Percentiles rank a stretch among this genome's conserved stretches.
These are phyloP conservation scores for Cepaea hortensis DNA, from an alignment of 2,888 invertebrate genomes.

Conservation along the genomic window DNA sequence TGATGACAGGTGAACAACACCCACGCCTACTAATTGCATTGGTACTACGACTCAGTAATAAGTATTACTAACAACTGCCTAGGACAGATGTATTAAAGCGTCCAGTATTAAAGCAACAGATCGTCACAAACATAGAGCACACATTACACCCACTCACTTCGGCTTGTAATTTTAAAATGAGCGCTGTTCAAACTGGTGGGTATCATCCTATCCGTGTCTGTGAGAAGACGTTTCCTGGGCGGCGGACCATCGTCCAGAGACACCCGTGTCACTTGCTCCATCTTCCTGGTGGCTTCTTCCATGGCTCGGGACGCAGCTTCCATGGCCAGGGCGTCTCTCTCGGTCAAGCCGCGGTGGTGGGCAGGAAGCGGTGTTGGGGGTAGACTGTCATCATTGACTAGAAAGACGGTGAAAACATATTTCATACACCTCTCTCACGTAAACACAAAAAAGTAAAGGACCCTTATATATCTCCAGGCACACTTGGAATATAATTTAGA, in stretches of 20 bases:
- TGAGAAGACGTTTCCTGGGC: constrained; percentile 72
- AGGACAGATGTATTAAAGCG: too few species aligned
- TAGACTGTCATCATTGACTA: constrained; percentile 68
- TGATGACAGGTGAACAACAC: too few species aligned
- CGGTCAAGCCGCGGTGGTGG: constrained; percentile 63
- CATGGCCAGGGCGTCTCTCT: constrained; percentile 75
- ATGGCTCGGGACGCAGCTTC: constrained; percentile 75
- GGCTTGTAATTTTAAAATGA: constrained; percentile 90
- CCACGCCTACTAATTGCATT: too few species aligned
- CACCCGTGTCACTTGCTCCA: constrained; percentile 72
- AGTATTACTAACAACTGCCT: too few species aligned
- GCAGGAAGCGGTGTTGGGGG: constrained; percentile 62
- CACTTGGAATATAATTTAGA: too few species aligned
- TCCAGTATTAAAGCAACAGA: too few species aligned
- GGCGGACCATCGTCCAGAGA: constrained; percentile 68
- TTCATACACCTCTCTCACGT: neutral
- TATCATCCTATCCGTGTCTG: constrained; percentile 70
- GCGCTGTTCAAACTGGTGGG: constrained; percentile 79
- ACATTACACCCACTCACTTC: constrained; percentile 81
- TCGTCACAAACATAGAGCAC: too few species aligned
- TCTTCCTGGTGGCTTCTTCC: constrained; percentile 74
- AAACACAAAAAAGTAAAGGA: neutral
- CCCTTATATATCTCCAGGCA: too few species aligned
- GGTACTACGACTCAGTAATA: too few species aligned
- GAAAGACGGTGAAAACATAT: neutral